Evolutionary conservation across 1,140 invertebrate genomes (phyloP).

Genomic region (Neuroterus valhalla): DNA sequence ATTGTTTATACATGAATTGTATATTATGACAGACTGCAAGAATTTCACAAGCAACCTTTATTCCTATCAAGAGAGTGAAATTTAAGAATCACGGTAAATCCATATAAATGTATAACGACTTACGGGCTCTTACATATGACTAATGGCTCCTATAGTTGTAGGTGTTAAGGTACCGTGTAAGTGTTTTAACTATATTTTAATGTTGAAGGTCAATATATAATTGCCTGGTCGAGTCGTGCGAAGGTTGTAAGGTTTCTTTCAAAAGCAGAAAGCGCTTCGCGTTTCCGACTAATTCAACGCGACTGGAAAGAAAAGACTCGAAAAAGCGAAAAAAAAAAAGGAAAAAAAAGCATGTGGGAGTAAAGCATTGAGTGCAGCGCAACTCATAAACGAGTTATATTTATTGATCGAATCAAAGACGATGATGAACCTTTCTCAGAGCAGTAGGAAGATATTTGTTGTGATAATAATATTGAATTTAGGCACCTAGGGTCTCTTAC

Average conservation of each 20-base stretch:
- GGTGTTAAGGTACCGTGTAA: constrained; percentile 50
- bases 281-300: constrained; percentile 18
- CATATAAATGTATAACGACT: constrained; percentile 44
- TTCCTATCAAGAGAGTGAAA: constrained; percentile 53
- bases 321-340: constrained; percentile 40
- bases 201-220: constrained; percentile 50
- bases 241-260: constrained; percentile 44
- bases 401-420: constrained; percentile 71
- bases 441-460: constrained; percentile 68
- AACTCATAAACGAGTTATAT: constrained; percentile 59
- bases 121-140: constrained; percentile 7
- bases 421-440: constrained; percentile 48
- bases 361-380: constrained; percentile 54
- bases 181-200: constrained; percentile 60
- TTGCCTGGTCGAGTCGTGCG: constrained; percentile 37
- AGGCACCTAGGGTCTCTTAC: constrained; percentile 54
- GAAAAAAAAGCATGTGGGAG: constrained; percentile 42
- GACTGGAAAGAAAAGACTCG: constrained; percentile 39
- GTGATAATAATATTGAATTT: constrained; percentile 70
- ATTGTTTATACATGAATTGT: constrained; percentile 29
- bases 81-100: constrained; percentile 20
- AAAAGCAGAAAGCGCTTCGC: constrained; percentile 21
- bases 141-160: constrained; percentile 38
- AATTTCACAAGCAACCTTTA: constrained; percentile 51
- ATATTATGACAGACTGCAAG: constrained; percentile 6